These are phyloP conservation scores for Monomorium pharaonis DNA, from an alignment of 1,140 invertebrate species.

Conservation along the genomic window DNA sequence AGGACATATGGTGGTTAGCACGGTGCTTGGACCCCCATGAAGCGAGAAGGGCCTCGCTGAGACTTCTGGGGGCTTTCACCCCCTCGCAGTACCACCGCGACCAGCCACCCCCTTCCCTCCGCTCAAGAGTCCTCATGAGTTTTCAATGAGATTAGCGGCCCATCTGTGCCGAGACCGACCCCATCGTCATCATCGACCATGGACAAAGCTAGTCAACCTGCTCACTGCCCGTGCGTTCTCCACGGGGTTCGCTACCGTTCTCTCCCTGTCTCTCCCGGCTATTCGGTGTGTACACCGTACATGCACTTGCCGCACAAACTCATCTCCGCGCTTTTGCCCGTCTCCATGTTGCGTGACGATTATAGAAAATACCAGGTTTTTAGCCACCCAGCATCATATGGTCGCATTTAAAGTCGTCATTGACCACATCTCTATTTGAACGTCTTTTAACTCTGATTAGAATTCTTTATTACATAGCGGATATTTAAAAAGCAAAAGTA, in stretches of 20 bases:
- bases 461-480: neutral
- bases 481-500: neutral
- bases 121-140: constrained; percentile 84
- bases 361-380: constrained; percentile 75
- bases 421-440: constrained; percentile 72
- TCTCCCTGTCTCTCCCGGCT: constrained; percentile 45
- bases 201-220: constrained; percentile 84
- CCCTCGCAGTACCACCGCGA: constrained; percentile 56
- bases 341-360: constrained; percentile 34
- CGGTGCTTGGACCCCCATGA: constrained; percentile 77
- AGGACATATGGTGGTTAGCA: constrained; percentile 85
- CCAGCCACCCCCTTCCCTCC: constrained; percentile 54
- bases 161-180: constrained; percentile 84
- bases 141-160: constrained; percentile 85
- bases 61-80: constrained; percentile 65
- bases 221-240: constrained; percentile 77
- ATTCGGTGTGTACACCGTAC: constrained; percentile 68
- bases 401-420: constrained; percentile 80
- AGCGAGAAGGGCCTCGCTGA: constrained; percentile 70
- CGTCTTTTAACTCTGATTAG: neutral
- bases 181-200: constrained; percentile 81
- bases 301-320: constrained; percentile 79
- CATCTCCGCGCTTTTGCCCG: constrained; percentile 33
- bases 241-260: constrained; percentile 74
- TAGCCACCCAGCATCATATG: constrained; percentile 79